Conservation (phyloP, 2,113 vertebrate genomes). For the Odontophorus gujanensis region DNA sequence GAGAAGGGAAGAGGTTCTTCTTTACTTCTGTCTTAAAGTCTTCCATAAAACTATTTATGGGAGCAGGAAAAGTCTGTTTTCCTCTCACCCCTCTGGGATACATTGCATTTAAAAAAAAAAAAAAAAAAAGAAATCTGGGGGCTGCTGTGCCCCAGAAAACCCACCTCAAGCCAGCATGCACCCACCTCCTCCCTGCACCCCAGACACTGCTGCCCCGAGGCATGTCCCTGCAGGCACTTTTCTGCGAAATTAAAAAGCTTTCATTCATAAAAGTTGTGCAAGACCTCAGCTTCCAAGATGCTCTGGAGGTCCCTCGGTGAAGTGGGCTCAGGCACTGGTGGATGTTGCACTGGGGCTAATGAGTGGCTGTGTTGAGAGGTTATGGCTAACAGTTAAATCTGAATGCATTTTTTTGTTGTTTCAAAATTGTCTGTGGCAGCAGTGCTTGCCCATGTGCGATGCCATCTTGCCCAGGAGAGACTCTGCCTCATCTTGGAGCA, state of each 20-base stretch:
- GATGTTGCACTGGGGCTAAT: not conserved
- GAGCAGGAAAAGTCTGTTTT: conserved; percentile 12
- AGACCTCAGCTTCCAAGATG: not conserved
- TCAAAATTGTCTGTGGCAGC: not conserved
- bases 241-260: not conserved
- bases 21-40: conserved; percentile 8
- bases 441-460: not conserved
- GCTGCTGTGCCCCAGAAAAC: not conserved
- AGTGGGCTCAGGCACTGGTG: not conserved
- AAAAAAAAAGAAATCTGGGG: not conserved
- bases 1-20: not conserved
- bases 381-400: not conserved
- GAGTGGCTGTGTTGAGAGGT: not conserved
- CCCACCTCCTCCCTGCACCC: not conserved
- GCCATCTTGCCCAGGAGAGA: not conserved
- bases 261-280: not conserved
- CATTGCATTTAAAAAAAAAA: not conserved
- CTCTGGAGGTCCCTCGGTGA: not conserved
- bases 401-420: not conserved
- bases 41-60: conserved; percentile 5
- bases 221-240: not conserved
- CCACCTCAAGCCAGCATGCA: not conserved
- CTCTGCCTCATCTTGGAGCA: not conserved
- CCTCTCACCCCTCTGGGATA: not conserved
- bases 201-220: not conserved